phyloP scores from a whole-genome alignment of 2,797 vertebrate species.

The Gymnoscopelus microlampas region DNA sequence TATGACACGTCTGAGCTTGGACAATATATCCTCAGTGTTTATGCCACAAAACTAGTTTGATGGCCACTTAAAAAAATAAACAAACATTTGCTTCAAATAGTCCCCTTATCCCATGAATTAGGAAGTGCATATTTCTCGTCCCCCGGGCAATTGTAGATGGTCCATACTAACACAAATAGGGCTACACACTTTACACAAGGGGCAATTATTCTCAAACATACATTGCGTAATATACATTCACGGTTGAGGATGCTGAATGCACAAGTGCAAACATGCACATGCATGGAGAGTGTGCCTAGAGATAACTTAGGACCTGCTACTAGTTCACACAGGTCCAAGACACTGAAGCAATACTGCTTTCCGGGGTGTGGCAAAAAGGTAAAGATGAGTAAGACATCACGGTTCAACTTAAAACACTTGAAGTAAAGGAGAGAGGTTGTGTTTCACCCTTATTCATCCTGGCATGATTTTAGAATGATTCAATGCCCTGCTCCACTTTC shows the following conservation, averaged over 20 bases:
- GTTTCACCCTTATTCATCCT: too few relatives aligned
- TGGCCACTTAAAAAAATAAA: too few relatives aligned
- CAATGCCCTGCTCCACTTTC: too few relatives aligned
- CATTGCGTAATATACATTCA: neutral
- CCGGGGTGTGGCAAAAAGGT: neutral
- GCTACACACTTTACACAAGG: too few relatives aligned
- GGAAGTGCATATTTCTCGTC: neutral
- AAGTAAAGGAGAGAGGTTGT: too few relatives aligned
- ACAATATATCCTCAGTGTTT: too few relatives aligned
- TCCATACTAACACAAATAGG: too few relatives aligned
- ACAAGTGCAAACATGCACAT: neutral
- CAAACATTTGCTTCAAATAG: too few relatives aligned
- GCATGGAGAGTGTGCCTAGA: neutral
- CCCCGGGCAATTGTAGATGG: neutral
- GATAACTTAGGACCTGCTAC: neutral
- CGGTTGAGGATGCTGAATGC: neutral
- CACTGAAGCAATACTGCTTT: conserved; percentile 41
- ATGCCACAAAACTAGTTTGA: too few relatives aligned
- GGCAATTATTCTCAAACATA: neutral
- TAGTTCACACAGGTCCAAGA: conserved; percentile 45
- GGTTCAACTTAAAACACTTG: neutral
- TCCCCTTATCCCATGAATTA: too few relatives aligned
- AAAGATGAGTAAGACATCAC: neutral
- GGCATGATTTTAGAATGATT: too few relatives aligned
- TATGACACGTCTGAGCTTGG: too few relatives aligned